A percentile compares a stretch with the other conserved stretches of the same genome.
Conservation (phyloP, 2,113 vertebrate genomes). For the Anarrhichthys ocellatus region DNA sequence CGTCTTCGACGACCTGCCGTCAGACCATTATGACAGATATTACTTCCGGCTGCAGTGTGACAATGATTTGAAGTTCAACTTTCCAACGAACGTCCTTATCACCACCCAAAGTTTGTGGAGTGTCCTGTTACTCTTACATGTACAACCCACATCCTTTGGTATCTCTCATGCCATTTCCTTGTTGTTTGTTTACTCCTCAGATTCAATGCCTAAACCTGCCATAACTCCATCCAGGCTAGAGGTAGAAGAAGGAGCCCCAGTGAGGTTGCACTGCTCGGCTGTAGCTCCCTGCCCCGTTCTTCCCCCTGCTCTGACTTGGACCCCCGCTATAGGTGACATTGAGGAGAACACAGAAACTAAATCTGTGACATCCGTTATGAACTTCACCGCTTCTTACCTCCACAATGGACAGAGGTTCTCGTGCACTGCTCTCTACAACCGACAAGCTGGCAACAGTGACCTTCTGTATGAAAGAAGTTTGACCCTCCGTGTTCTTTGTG, state of each 20-base stretch:
- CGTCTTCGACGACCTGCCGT: slow-evolving; percentile 59
- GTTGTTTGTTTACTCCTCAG: slow-evolving; percentile 37
- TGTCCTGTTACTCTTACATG: background rate
- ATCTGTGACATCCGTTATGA: slow-evolving; percentile 55
- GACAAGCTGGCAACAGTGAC: slow-evolving; percentile 40
- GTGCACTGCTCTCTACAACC: slow-evolving; percentile 61
- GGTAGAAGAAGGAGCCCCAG: slow-evolving; percentile 66
- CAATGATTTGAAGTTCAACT: slow-evolving; percentile 59
- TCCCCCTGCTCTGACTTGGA: slow-evolving; percentile 73
- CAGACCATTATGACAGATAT: slow-evolving; percentile 40
- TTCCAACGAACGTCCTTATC: slow-evolving; percentile 32
- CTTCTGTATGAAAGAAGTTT: slow-evolving; percentile 30
- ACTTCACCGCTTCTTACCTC: slow-evolving; percentile 67
- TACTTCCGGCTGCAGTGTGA: slow-evolving; percentile 73
- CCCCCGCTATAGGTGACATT: slow-evolving; percentile 47
- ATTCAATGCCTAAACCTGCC: slow-evolving; percentile 47
- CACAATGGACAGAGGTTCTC: slow-evolving; percentile 64
- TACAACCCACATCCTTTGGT: background rate
- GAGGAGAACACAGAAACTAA: slow-evolving; percentile 26
- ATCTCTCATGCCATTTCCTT: background rate
- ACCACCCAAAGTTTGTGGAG: slow-evolving; percentile 46
- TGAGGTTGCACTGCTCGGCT: slow-evolving; percentile 68
- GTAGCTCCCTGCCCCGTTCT: slow-evolving; percentile 58
- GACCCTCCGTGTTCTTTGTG: slow-evolving; percentile 66
- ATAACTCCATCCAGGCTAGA: slow-evolving; percentile 51